These are phyloP conservation scores for Eretmochelys imbricata DNA, from an alignment of 2,113 vertebrate species.

Conservation along the genomic window DNA sequence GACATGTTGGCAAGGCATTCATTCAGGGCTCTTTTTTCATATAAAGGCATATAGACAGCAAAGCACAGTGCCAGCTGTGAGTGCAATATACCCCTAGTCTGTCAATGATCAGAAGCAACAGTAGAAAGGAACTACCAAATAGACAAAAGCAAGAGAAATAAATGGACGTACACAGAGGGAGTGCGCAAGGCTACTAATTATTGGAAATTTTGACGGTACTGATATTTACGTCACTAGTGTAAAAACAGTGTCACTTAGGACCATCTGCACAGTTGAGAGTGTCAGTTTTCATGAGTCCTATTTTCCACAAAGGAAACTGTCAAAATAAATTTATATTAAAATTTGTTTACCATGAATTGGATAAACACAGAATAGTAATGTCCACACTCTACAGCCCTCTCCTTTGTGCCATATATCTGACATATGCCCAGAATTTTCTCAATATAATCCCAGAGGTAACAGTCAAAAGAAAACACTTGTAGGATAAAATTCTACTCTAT, in stretches of 20 bases:
- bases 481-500: slow-evolving; percentile 1
- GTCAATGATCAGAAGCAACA: slow-evolving; percentile 20
- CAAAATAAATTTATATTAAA: slow-evolving; percentile 24
- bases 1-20: neutral
- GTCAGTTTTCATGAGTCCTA: neutral
- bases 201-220: neutral
- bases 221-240: neutral
- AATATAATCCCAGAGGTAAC: neutral
- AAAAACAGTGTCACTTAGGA: neutral
- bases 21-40: neutral
- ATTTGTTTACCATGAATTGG: neutral
- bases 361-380: neutral
- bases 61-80: slow-evolving; percentile 12
- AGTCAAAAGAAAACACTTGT: slow-evolving; percentile 24
- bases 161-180: neutral
- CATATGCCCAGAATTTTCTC: slow-evolving; percentile 7
- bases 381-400: neutral
- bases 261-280: neutral
- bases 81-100: slow-evolving; percentile 33
- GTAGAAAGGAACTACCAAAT: neutral
- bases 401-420: neutral
- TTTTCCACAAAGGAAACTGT: neutral
- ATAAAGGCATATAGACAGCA: slow-evolving; percentile 31
- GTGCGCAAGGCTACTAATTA: neutral
- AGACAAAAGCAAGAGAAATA: slow-evolving; percentile 33